Conservation (phyloP, 2,113 vertebrate species). For the Tupaia tana region DNA sequence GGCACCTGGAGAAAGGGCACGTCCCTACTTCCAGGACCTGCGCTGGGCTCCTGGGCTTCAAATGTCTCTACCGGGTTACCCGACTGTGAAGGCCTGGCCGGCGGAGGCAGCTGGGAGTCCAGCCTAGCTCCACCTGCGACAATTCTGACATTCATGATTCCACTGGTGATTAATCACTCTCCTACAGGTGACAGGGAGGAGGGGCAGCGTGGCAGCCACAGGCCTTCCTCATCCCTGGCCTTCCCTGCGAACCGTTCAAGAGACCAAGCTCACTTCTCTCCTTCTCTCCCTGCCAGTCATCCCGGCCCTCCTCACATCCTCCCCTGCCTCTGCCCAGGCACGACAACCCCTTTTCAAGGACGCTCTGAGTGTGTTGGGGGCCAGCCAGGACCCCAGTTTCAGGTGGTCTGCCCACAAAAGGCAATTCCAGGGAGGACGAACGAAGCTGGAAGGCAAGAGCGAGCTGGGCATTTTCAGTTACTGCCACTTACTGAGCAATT, state of each 20-base stretch:
- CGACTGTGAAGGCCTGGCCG: slow-evolving; percentile 63
- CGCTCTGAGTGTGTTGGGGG: background rate
- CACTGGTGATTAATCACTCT: slow-evolving; percentile 73
- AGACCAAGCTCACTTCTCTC: background rate
- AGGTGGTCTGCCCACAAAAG: background rate
- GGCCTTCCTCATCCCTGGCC: background rate
- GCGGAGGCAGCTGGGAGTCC: background rate
- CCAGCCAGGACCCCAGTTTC: background rate
- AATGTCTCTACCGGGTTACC: background rate
- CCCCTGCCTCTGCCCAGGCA: background rate
- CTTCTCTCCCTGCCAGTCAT: background rate
- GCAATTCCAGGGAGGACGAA: background rate
- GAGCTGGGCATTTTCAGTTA: background rate
- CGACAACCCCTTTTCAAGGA: background rate
- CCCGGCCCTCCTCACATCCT: background rate
- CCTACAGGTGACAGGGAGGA: background rate
- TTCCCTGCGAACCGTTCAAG: background rate
- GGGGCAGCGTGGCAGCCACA: background rate
- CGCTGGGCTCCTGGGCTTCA: background rate
- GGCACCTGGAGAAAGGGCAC: background rate
- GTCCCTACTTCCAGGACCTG: background rate
- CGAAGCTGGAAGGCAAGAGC: slow-evolving; percentile 1
- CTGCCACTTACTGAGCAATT: background rate
- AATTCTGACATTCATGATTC: slow-evolving; percentile 74
- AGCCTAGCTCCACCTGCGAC: background rate